These are phyloP conservation scores for Pyralis farinalis DNA, from an alignment of 2,888 invertebrate genomes.

Conservation along the genomic window DNA sequence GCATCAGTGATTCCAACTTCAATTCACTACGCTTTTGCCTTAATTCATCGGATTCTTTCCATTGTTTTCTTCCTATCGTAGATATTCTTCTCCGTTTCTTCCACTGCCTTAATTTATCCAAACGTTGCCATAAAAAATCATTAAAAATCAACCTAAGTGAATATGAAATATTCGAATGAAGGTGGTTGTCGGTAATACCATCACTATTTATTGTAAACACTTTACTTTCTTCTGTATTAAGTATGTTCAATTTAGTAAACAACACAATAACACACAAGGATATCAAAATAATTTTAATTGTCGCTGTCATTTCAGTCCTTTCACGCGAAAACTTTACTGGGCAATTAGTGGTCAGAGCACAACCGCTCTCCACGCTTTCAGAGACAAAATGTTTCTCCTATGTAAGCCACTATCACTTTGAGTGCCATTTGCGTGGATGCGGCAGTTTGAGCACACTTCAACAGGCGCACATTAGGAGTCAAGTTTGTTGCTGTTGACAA, in stretches of 20 bases:
- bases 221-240: conserved; percentile 11
- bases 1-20: conserved; percentile 11
- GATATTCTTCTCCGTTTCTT: conserved; percentile 53
- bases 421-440: conserved; percentile 29
- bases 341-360: conserved; percentile 35
- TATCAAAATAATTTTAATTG: conserved; percentile 42
- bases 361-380: conserved; percentile 51
- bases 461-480: too few relatives aligned
- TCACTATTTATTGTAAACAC: conserved; percentile 24
- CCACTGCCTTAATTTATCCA: conserved; percentile 60
- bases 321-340: conserved; percentile 24
- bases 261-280: conserved; percentile 41
- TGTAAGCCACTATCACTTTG: conserved; percentile 14
- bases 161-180: conserved; percentile 26
- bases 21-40: conserved; percentile 13
- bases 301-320: conserved; percentile 34
- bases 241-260: conserved; percentile 35
- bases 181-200: conserved; percentile 18
- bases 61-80: not conserved
- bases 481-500: too few relatives aligned
- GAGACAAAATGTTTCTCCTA: conserved; percentile 48
- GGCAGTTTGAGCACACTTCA: conserved; percentile 22
- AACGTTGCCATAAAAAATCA: conserved; percentile 46
- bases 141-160: conserved; percentile 45
- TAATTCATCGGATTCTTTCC: conserved; percentile 18